phyloP scores from a whole-genome alignment of 2,888 invertebrate species.

The Vanessa cardui region DNA sequence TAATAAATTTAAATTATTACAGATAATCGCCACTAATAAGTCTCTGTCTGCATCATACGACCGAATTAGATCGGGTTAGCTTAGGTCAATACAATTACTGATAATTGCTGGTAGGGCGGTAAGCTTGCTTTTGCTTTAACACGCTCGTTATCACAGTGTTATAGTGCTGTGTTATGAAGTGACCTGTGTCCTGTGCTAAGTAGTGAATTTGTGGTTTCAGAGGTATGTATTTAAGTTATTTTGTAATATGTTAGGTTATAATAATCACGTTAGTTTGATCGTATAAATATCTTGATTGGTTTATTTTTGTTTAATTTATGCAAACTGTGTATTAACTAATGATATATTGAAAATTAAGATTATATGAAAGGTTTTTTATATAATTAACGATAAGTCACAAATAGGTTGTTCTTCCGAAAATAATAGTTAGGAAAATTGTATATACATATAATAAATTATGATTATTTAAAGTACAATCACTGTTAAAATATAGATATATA shows the following conservation, averaged over 20 bases:
- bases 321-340: too few relatives aligned
- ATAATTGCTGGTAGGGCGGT: conserved; percentile 70
- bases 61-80: conserved; percentile 77
- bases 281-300: background rate
- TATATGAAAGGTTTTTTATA: too few relatives aligned
- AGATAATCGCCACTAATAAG: conserved; percentile 44
- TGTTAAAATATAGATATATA: too few relatives aligned
- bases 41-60: conserved; percentile 57
- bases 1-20: conserved; percentile 5
- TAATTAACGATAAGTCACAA: too few relatives aligned
- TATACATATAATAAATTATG: too few relatives aligned
- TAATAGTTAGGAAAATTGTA: too few relatives aligned
- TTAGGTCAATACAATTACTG: conserved; percentile 80
- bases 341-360: too few relatives aligned
- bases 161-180: conserved; percentile 32
- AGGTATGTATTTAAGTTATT: background rate
- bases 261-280: background rate
- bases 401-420: too few relatives aligned
- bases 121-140: conserved; percentile 57
- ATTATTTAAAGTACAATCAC: too few relatives aligned
- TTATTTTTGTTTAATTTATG: too few relatives aligned
- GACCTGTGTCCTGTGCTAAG: conserved; percentile 26
- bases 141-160: conserved; percentile 44
- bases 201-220: background rate
- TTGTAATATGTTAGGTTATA: background rate